A percentile compares a stretch with the other conserved stretches of the same genome.
phyloP scores from a whole-genome alignment of 1,140 invertebrate genomes.

The Elysia chlorotica region DNA sequence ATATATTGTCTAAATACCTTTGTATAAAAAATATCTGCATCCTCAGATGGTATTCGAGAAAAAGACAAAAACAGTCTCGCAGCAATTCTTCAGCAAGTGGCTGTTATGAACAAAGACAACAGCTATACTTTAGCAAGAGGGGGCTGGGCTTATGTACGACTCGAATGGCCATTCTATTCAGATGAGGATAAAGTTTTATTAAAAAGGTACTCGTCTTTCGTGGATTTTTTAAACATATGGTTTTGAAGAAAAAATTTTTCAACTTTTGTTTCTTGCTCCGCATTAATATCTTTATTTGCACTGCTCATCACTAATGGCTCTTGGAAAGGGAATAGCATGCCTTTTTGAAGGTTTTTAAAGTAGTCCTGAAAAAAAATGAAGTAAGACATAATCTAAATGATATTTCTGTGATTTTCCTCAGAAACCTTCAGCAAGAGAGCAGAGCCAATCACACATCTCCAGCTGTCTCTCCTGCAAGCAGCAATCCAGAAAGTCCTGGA shows the following conservation, averaged over 20 bases:
- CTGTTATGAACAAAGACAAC: constrained; percentile 78
- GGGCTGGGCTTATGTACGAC: constrained; percentile 89
- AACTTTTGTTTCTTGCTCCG: too few species aligned
- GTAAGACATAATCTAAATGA: too few species aligned
- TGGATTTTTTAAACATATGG: too few species aligned
- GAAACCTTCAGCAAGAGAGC: constrained; percentile 20
- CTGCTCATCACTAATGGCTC: too few species aligned
- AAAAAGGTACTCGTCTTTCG: constrained; percentile 81
- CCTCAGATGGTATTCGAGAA: constrained; percentile 87
- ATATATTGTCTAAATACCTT: too few species aligned
- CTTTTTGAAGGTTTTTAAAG: too few species aligned
- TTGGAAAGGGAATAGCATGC: too few species aligned
- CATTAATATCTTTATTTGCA: too few species aligned
- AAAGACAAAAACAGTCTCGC: constrained; percentile 77
- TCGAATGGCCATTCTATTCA: constrained; percentile 92
- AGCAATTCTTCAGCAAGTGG: constrained; percentile 78
- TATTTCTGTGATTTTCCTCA: too few species aligned
- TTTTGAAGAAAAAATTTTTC: too few species aligned
- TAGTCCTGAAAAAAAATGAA: too few species aligned
- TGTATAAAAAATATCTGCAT: too few species aligned
- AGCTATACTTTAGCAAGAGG: constrained; percentile 82
- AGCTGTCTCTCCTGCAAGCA: constrained; percentile 34
- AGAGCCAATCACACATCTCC: constrained; percentile 27
- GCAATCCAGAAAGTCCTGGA: constrained; percentile 32
- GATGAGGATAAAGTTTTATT: constrained; percentile 85